A percentile compares a stretch with the other conserved stretches of the same genome.
phyloP scores from a whole-genome alignment of 92 coral and sea anemone species.

The Micromussa lordhowensis region DNA sequence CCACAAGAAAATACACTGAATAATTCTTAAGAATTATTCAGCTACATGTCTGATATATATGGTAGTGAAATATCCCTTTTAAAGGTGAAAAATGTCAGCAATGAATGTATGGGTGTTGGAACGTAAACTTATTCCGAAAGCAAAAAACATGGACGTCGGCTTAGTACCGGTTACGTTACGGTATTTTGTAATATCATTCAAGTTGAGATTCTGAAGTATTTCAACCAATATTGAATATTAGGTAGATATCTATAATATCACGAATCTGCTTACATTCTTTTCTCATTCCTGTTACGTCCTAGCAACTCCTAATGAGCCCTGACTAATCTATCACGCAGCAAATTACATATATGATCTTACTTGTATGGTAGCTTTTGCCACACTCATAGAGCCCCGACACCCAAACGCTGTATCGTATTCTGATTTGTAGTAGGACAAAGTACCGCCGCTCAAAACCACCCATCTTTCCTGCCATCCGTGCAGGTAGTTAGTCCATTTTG shows the following conservation, averaged over 20 bases:
- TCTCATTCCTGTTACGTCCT: not conserved
- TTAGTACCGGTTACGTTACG: not conserved
- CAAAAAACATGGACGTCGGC: not conserved
- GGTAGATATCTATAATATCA: not conserved
- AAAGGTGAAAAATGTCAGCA: not conserved
- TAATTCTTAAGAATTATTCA: not conserved
- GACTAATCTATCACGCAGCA: not conserved
- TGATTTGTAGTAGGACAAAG: conserved; percentile 92
- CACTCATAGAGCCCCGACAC: conserved; percentile 98
- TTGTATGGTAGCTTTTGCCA: conserved; percentile 94
- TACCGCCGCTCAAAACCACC: conserved; percentile 93
- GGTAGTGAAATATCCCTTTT: not conserved
- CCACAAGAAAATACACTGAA: not conserved
- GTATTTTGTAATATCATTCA: not conserved
- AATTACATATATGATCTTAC: conserved; percentile 49
- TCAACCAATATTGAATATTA: not conserved
- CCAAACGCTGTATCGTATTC: conserved; percentile 97
- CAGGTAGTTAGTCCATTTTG: conserved; percentile 99
- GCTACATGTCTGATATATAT: not conserved
- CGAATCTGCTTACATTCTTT: not conserved
- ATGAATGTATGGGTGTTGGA: not conserved
- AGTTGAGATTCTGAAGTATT: not conserved
- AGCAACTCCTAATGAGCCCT: not conserved
- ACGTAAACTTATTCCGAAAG: not conserved
- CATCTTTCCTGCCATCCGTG: conserved; percentile 99